phyloP scores from a whole-genome alignment of 2,113 vertebrate species.

The Spea bombifrons region DNA sequence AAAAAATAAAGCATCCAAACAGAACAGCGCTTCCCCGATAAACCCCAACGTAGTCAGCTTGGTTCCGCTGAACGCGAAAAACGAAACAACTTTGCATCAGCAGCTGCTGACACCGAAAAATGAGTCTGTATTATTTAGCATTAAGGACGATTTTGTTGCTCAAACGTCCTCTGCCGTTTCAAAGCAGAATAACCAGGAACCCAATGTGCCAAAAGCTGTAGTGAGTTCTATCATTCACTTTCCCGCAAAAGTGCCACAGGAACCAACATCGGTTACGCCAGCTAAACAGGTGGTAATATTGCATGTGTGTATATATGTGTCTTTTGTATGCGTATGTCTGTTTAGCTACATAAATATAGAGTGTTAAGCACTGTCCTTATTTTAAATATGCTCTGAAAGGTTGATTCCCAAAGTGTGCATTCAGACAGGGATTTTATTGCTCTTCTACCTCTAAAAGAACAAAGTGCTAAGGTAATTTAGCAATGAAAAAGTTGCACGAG shows the following conservation, averaged over 20 bases:
- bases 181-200: neutral
- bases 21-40: slow-evolving; percentile 49
- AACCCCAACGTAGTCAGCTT: slow-evolving; percentile 27
- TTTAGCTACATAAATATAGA: too few relatives aligned
- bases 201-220: neutral
- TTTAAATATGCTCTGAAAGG: too few relatives aligned
- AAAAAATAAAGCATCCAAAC: slow-evolving; percentile 57
- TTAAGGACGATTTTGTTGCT: neutral
- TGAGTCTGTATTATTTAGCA: neutral
- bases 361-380: too few relatives aligned
- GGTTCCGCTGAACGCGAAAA: slow-evolving; percentile 4
- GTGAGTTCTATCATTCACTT: neutral
- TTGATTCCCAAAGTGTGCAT: too few relatives aligned
- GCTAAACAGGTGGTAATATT: too few relatives aligned
- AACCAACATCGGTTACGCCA: neutral
- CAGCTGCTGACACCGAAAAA: neutral
- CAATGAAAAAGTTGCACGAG: too few relatives aligned
- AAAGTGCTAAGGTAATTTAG: too few relatives aligned
- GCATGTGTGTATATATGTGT: too few relatives aligned
- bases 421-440: too few relatives aligned
- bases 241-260: neutral
- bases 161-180: neutral
- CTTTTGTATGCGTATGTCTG: too few relatives aligned
- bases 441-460: too few relatives aligned
- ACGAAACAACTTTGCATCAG: neutral